Evolutionary conservation across 2,797 vertebrate species (phyloP), one percentile per base, ranked within the genome.

Genomic region (Myotis pilosus): DNA sequence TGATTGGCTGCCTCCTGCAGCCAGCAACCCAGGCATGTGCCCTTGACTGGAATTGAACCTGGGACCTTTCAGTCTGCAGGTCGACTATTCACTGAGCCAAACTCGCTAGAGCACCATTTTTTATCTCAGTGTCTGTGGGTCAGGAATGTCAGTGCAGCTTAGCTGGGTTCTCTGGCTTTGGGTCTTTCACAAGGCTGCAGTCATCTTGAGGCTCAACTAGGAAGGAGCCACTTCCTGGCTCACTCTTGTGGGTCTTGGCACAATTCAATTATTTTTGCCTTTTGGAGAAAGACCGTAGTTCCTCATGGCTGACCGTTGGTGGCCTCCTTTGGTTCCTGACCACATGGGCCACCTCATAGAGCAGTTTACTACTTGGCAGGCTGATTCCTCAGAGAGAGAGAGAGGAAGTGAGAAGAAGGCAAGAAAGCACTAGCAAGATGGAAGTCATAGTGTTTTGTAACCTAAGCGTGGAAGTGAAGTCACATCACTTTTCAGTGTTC

Each of bases 401-500:
- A 15, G 16, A 20, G 81, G 71, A 90, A 89, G 30, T 53, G 41
- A 82, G 53, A 91, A 76, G 47, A 91, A 25, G 51, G 38, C 38
- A 60, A 53, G 47, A 94, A 47, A 79, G 20, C 36, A 38, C 41
- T 47, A 79, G 44, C 38, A 53, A 33, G 55, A 82, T 25, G 30
- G 81, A 95, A 76, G n/a, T 93, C 33, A 81, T 30, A 22, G 36
- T 94, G 64, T 74, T 88, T 80, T 51, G 25, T 91, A 94, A 88
- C 49, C 80, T 95, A 79, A 84, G 41, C 30, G 16, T 49, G 10
- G 44, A 93, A 75, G 19, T 79, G 53, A 57, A 62, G 30, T 85
- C 49, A 8, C 64, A 19, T 91, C 49, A 47, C 47, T 90, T 89
- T 64, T 60, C 44, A 49, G 25, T 69, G 0, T 72, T 79, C 66